phyloP scores from a whole-genome alignment of 2,888 invertebrate species.

The Tetragonisca angustula region DNA sequence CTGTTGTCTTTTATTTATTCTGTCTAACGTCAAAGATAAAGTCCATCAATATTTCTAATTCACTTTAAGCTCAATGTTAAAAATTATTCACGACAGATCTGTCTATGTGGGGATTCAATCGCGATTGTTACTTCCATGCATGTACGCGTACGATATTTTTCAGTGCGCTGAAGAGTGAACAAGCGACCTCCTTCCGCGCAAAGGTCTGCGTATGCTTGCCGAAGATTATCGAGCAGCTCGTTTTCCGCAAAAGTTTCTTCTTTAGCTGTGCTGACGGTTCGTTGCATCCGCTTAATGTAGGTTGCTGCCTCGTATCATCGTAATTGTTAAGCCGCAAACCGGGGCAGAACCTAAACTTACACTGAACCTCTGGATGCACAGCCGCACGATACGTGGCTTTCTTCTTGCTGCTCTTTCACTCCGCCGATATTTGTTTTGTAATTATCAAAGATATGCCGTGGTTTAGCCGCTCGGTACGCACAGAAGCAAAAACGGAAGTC shows the following conservation, averaged over 20 bases:
- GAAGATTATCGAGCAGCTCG: constrained; percentile 46
- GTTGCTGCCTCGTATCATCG: constrained; percentile 67
- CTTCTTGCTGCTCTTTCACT: not conserved
- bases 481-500: not conserved
- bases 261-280: constrained; percentile 44
- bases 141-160: not conserved
- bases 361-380: constrained; percentile 38
- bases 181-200: constrained; percentile 22
- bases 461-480: not conserved
- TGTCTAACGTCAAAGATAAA: no score
- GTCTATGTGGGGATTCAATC: not conserved
- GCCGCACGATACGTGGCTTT: constrained; percentile 18
- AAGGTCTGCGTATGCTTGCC: constrained; percentile 22
- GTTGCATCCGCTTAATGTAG: constrained; percentile 74
- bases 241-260: constrained; percentile 43
- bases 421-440: not conserved
- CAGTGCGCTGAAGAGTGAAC: not conserved
- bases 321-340: constrained; percentile 72
- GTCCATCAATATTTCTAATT: no score
- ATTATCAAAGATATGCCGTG: not conserved
- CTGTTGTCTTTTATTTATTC: no score
- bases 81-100: no score
- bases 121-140: not conserved
- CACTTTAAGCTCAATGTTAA: no score
- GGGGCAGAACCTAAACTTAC: constrained; percentile 68